Conservation (phyloP, 2,888 invertebrate species). For the Trimorus sp. region DNA sequence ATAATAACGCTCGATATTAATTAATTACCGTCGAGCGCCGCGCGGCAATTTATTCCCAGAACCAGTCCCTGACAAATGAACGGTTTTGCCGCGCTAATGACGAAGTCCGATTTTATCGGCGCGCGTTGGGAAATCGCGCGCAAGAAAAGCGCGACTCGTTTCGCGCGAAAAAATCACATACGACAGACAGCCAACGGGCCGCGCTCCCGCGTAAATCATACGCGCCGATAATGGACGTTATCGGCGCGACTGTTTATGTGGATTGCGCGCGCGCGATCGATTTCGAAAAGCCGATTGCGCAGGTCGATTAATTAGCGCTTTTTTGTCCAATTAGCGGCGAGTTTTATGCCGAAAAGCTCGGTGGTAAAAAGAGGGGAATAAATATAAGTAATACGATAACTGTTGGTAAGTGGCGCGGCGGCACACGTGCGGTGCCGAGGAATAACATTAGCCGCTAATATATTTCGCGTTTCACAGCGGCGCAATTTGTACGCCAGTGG, state of each 20-base stretch:
- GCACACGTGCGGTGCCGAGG: too few species aligned
- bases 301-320: too few species aligned
- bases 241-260: constrained; percentile 9
- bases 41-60: constrained; percentile 34
- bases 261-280: neutral
- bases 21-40: constrained; percentile 38
- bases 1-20: constrained; percentile 45
- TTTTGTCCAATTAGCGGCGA: too few species aligned
- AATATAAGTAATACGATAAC: neutral
- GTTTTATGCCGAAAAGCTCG: too few species aligned
- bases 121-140: constrained; percentile 40
- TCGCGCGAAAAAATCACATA: constrained; percentile 44
- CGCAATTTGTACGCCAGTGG: too few species aligned
- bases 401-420: too few species aligned
- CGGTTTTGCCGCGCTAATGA: constrained; percentile 55
- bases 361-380: neutral
- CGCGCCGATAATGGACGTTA: neutral
- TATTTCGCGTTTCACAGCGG: too few species aligned
- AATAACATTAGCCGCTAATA: too few species aligned
- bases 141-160: constrained; percentile 43
- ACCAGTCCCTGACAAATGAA: constrained; percentile 61
- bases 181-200: constrained; percentile 27
- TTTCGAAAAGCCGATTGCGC: neutral
- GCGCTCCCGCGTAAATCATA: constrained; percentile 31
- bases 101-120: constrained; percentile 56